Evolutionary conservation across 1,140 invertebrate genomes (phyloP).

Genomic region (Trichonephila clavata): DNA sequence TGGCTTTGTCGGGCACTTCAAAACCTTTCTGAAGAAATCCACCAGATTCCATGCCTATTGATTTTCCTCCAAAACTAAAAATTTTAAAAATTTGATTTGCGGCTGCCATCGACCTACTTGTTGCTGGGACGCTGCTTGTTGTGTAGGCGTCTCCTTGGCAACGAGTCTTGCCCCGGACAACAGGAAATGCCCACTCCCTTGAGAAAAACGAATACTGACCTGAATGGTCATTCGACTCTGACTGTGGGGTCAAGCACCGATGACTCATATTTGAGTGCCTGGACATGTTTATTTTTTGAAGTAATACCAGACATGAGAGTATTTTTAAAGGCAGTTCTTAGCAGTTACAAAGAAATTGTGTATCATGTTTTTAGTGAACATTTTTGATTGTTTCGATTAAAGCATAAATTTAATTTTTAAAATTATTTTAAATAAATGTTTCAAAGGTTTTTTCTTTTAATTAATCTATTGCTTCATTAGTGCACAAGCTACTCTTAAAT

Average conservation of each 20-base stretch:
- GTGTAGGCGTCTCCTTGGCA: neutral
- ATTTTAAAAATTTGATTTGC: constrained; percentile 4
- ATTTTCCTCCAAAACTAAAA: neutral
- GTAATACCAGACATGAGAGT: neutral
- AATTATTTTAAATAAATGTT: no score
- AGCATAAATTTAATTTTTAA: no score
- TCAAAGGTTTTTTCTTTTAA: no score
- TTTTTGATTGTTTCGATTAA: no score
- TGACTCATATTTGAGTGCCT: neutral
- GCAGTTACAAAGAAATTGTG: no score
- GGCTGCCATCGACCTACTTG: neutral
- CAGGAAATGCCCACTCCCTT: constrained; percentile 6
- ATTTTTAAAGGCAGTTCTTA: no score
- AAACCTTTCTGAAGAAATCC: neutral
- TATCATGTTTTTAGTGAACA: no score
- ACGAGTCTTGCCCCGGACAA: neutral
- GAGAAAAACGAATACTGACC: neutral
- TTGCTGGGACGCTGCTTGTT: neutral
- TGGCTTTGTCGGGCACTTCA: no score
- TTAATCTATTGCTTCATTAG: no score
- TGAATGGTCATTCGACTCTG: neutral
- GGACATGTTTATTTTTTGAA: neutral
- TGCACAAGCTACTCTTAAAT: no score
- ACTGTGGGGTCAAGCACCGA: neutral
- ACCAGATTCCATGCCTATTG: neutral